Evolutionary conservation across 2,888 invertebrate genomes (phyloP).

Genomic region (Meandrusa payeni): DNA sequence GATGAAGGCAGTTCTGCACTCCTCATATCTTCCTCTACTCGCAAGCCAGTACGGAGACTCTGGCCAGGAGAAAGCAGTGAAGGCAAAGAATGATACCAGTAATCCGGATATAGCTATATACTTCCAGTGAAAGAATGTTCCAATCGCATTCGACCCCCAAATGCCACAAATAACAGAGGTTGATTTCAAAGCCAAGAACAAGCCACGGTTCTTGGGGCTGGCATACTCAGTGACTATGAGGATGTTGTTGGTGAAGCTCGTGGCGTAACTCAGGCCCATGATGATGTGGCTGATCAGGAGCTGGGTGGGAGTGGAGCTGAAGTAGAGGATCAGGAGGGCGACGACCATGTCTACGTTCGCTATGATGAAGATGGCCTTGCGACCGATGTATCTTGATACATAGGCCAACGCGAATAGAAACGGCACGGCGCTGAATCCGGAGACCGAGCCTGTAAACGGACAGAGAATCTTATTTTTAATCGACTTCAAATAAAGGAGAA

Average conservation of each 20-base stretch:
- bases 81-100: slow-evolving; percentile 32
- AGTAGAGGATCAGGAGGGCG: slow-evolving; percentile 43
- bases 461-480: no score
- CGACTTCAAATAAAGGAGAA: no score
- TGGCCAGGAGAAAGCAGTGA: slow-evolving; percentile 38
- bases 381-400: slow-evolving; percentile 34
- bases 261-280: slow-evolving; percentile 35
- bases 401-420: slow-evolving; percentile 34
- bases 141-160: slow-evolving; percentile 49
- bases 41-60: slow-evolving; percentile 54
- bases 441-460: slow-evolving; percentile 32
- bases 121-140: slow-evolving; percentile 48
- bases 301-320: slow-evolving; percentile 38
- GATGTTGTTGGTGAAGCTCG: slow-evolving; percentile 1
- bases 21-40: slow-evolving; percentile 45
- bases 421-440: slow-evolving; percentile 32
- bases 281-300: slow-evolving; percentile 43
- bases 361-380: slow-evolving; percentile 31
- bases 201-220: slow-evolving; percentile 45
- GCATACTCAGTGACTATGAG: slow-evolving; percentile 47
- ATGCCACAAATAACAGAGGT: slow-evolving; percentile 51
- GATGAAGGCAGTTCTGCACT: slow-evolving; percentile 33
- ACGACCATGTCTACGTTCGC: slow-evolving; percentile 31
- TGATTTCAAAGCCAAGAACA: slow-evolving; percentile 48
- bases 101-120: slow-evolving; percentile 41